Percentiles rank a stretch among this genome's conserved stretches.
phyloP scores from a whole-genome alignment of 2,888 invertebrate species.

The Agrochola litura region DNA sequence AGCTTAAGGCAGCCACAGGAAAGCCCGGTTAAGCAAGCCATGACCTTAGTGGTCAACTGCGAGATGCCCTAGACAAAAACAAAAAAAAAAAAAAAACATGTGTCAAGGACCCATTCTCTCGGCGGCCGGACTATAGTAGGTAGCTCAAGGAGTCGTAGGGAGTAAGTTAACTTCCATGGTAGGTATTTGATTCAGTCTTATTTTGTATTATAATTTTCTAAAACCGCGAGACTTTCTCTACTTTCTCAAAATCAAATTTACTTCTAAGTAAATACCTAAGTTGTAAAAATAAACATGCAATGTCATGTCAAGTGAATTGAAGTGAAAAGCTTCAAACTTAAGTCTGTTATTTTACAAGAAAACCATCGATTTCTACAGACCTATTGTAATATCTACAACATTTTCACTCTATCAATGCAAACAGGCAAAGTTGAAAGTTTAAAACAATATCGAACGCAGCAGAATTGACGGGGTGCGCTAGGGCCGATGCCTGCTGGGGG shows the following conservation, averaged over 20 bases:
- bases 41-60: no score
- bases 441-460: neutral
- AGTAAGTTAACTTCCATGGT: no score
- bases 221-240: neutral
- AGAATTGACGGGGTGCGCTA: no score
- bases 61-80: no score
- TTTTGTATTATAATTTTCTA: neutral
- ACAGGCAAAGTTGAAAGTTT: neutral
- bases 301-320: neutral
- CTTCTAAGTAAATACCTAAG: no score
- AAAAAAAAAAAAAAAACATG: no score
- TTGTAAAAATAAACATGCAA: neutral
- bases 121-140: no score
- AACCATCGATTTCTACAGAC: slow-evolving; percentile 4
- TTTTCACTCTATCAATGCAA: neutral
- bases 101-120: no score
- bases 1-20: no score
- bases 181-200: neutral
- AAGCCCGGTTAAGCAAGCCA: no score
- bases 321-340: neutral
- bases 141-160: no score
- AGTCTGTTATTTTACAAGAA: neutral
- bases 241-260: neutral
- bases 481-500: no score
- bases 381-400: neutral